Base-by-base conservation (phyloP, 2,888 invertebrate species). In the Crioceris asparagi region DNA sequence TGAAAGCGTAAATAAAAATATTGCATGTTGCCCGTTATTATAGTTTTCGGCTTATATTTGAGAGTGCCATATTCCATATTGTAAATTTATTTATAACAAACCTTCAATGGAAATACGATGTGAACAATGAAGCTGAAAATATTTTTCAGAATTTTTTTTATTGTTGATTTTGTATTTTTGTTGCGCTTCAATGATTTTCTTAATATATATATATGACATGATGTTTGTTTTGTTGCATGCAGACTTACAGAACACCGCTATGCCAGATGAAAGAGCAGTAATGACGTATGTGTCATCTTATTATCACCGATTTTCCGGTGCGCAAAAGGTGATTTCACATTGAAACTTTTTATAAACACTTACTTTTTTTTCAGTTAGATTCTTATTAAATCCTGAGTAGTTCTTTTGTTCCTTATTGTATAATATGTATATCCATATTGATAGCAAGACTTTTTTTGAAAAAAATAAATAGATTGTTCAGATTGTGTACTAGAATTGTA, bases 211-310 rank as follows among this genome's bases (percentile, higher is more conserved):
- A n/a, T n/a, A n/a, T n/a, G n/a, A n/a, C n/a, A n/a, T 30, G 39
- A 43, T 45, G 54, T 63, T 60, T 66, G 67, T 51, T 54, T 16
- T 32, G 16, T 72, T 60, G 64, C 70, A 62, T 64, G 63, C 74
- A 85, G 94, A 93, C 79, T 84, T 94, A 79, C 86, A 91, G 75
- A 92, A 90, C 75, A 92, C 93, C 60, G 92, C 91, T 68, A 88
- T 93, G 83, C 97, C 98, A 59, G 98, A 99, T 72, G 98, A 98
- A 77, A 77, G 97, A 64, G 96, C 96, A 56, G 94, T 98, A 68
- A 98, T 99, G 97, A 97, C 98, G 59, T 99, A 98, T 74, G 96
- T 99, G 59, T 98, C 97, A 47, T 94, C 96, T 55, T 99, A 97
- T 77, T 99, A 99, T 78, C 98, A 99, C 77, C 93, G 94, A 74